Evolutionary conservation across 2,797 vertebrate genomes (phyloP).

Genomic region (Furcifer pardalis): DNA sequence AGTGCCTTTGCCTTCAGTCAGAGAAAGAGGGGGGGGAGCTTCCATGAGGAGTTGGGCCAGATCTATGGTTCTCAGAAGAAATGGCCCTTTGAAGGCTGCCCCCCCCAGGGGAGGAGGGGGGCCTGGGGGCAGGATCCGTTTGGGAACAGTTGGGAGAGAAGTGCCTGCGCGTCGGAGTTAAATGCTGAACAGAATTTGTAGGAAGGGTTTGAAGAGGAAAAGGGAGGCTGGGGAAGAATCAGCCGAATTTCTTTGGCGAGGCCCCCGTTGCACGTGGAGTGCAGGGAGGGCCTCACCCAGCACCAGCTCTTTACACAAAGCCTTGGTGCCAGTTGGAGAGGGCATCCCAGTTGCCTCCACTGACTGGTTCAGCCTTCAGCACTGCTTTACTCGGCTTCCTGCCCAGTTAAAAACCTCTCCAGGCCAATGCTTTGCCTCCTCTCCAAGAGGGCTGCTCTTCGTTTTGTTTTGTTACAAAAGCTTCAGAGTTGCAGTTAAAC

Average conservation of each 20-base stretch:
- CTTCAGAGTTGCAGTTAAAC: not conserved
- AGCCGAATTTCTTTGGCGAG: not conserved
- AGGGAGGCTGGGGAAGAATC: too few relatives aligned
- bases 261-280: accelerated
- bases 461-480: not conserved
- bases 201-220: too few relatives aligned
- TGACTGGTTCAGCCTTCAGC: too few relatives aligned
- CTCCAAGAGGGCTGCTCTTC: not conserved
- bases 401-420: accelerated
- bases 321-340: not conserved
- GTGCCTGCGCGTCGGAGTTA: not conserved
- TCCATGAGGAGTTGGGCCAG: not conserved
- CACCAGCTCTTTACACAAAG: not conserved
- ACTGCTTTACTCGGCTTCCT: not conserved
- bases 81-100: not conserved
- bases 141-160: too few relatives aligned
- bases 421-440: accelerated
- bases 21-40: too few relatives aligned
- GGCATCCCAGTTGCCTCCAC: not conserved
- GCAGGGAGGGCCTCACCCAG: too few relatives aligned
- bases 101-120: too few relatives aligned
- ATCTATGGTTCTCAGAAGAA: not conserved
- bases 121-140: not conserved
- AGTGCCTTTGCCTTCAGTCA: accelerated
- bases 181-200: accelerated